Evolutionary conservation across 2,113 vertebrate species (phyloP).

Genomic region (Clupea harengus): DNA sequence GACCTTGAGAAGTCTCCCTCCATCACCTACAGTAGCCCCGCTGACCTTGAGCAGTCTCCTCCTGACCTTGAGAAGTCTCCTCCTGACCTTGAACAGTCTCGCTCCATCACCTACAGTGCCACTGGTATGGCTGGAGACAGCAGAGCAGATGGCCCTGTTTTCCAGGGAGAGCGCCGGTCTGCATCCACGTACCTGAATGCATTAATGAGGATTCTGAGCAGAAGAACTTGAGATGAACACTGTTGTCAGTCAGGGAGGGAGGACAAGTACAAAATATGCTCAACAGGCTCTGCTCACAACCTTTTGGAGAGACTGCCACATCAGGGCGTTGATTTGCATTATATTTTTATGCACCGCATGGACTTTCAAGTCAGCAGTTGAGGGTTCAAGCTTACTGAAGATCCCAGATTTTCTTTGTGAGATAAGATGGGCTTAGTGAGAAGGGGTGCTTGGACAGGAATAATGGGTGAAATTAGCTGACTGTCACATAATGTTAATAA

Average conservation of each 20-base stretch:
- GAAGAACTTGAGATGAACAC: not conserved
- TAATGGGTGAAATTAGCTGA: not conserved
- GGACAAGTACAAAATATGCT: not conserved
- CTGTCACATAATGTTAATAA: not conserved
- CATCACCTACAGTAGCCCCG: too few relatives aligned
- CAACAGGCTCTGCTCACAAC: not conserved
- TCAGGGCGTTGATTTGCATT: not conserved
- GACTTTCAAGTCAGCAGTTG: too few relatives aligned
- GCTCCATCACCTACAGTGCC: not conserved
- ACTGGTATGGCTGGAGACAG: not conserved
- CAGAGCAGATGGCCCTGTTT: not conserved
- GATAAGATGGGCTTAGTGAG: not conserved
- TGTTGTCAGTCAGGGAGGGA: not conserved
- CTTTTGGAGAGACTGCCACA: not conserved
- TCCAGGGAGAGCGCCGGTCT: not conserved
- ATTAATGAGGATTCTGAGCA: not conserved
- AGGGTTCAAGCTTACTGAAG: not conserved
- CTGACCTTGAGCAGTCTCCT: too few relatives aligned
- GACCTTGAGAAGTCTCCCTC: too few relatives aligned
- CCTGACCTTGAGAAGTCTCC: too few relatives aligned
- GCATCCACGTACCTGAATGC: not conserved
- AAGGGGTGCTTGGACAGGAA: not conserved
- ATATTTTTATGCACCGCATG: not conserved
- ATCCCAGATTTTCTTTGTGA: not conserved
- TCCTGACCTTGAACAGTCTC: not conserved